Percentiles rank a stretch among this genome's conserved stretches.
Conservation (phyloP, 2,797 vertebrate genomes). For the Acrossocheilus wenchowensis region DNA sequence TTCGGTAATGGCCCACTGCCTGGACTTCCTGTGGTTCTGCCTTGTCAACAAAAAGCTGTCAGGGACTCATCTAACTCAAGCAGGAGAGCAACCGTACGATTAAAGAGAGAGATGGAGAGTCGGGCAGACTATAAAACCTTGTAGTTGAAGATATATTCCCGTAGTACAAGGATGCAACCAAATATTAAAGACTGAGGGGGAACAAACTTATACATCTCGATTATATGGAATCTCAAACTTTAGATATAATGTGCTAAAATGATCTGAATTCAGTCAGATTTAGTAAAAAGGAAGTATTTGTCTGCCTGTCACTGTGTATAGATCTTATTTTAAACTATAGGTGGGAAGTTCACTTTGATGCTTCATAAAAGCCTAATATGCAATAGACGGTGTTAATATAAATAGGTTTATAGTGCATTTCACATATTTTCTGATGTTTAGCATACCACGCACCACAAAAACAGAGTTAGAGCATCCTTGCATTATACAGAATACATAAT, state of each 20-base stretch:
- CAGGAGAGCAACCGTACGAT: slow-evolving; percentile 33
- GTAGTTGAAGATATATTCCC: slow-evolving; percentile 45
- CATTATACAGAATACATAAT: background rate
- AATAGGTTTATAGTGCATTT: background rate
- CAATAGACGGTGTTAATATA: background rate
- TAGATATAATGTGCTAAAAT: background rate
- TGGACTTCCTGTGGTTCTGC: slow-evolving; percentile 65
- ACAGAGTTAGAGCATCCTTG: background rate
- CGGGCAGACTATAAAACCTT: slow-evolving; percentile 43
- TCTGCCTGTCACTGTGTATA: background rate
- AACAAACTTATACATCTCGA: too few relatives aligned
- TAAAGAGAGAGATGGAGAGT: slow-evolving; percentile 34
- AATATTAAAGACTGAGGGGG: background rate
- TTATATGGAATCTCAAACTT: background rate
- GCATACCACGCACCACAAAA: background rate
- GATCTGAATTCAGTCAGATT: background rate
- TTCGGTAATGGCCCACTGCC: slow-evolving; percentile 63
- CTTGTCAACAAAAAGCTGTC: slow-evolving; percentile 57
- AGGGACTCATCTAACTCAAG: slow-evolving; percentile 35
- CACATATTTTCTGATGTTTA: background rate
- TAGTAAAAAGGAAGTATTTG: background rate
- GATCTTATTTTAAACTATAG: background rate
- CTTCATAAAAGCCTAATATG: background rate
- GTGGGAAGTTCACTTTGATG: background rate
- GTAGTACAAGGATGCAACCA: background rate